Percentiles rank a stretch among this genome's conserved stretches.
phyloP scores from a whole-genome alignment of 2,113 vertebrate species.

The Empidonax traillii region DNA sequence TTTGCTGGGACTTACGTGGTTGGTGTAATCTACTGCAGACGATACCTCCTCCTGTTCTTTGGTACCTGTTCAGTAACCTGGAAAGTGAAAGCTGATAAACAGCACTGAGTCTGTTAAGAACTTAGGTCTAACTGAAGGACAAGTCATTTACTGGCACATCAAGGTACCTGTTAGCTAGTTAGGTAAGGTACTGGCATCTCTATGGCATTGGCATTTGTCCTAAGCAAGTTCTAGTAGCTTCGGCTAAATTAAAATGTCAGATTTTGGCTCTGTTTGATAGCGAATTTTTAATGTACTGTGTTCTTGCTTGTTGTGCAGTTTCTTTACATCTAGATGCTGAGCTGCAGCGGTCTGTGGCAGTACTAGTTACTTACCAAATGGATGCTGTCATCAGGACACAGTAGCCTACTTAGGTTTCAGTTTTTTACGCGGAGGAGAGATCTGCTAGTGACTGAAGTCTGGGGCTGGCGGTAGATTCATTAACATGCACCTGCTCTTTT shows the following conservation, averaged over 20 bases:
- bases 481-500: slow-evolving; percentile 70
- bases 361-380: slow-evolving; percentile 64
- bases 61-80: not conserved
- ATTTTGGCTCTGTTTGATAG: not conserved
- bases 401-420: slow-evolving; percentile 84
- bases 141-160: not conserved
- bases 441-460: slow-evolving; percentile 62
- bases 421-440: slow-evolving; percentile 50
- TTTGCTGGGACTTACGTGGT: not conserved
- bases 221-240: not conserved
- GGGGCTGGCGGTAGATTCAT: slow-evolving; percentile 25
- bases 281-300: not conserved
- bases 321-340: not conserved
- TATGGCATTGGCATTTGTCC: not conserved
- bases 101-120: not conserved
- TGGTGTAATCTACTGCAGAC: rapidly evolving
- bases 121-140: not conserved
- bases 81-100: not conserved
- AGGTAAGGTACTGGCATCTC: not conserved
- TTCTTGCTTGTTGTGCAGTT: not conserved
- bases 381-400: slow-evolving; percentile 79
- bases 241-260: not conserved
- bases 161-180: not conserved
- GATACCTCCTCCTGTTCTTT: not conserved
- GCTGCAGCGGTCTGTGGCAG: slow-evolving; percentile 12